These are phyloP conservation scores for Egretta garzetta DNA, from an alignment of 2,113 vertebrate genomes.

Conservation along the genomic window DNA sequence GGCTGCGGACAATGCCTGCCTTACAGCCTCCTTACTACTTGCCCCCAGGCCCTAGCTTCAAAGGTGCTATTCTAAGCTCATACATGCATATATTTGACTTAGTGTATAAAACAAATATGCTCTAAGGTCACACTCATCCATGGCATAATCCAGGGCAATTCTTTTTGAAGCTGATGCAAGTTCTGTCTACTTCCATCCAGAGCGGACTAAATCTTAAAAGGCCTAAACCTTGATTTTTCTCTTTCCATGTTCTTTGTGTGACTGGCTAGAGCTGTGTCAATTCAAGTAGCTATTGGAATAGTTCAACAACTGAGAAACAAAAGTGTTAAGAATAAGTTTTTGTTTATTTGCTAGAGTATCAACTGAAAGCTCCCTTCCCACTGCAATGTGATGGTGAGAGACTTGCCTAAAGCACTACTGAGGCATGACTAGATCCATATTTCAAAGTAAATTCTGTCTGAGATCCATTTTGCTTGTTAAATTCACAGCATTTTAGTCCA, in stretches of 20 bases:
- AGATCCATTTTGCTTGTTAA: background rate
- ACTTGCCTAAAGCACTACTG: background rate
- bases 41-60: background rate
- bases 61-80: background rate
- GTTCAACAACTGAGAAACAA: background rate
- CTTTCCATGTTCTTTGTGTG: background rate
- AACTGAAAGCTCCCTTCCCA: background rate
- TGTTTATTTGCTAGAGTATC: background rate
- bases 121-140: background rate
- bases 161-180: background rate
- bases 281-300: background rate
- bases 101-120: background rate
- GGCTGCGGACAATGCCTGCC: background rate
- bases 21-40: background rate
- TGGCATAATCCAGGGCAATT: background rate
- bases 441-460: background rate
- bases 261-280: background rate
- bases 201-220: background rate
- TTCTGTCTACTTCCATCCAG: background rate
- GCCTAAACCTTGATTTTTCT: background rate
- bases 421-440: background rate
- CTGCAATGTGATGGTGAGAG: background rate
- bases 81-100: background rate
- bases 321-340: background rate
- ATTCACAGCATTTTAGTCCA: background rate